A percentile compares a stretch with the other conserved stretches of the same genome.
Evolutionary conservation across 2,113 vertebrate genomes (phyloP).

Genomic region (Potamarius usumacintae): DNA sequence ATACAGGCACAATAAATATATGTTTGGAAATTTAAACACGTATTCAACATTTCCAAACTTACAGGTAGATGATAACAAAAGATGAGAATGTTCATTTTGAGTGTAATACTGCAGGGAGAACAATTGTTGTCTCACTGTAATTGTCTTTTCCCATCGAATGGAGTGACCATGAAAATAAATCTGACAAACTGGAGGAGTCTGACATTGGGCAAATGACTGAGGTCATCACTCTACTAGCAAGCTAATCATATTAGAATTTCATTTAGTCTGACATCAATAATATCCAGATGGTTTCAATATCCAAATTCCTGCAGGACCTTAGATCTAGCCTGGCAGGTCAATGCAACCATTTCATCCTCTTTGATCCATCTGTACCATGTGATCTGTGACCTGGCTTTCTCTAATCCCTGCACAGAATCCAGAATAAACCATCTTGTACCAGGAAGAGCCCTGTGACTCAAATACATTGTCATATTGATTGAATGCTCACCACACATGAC

Average conservation of each 20-base stretch:
- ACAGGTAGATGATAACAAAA: not conserved
- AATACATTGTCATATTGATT: not conserved
- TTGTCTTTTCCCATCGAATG: not conserved
- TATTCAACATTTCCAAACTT: not conserved
- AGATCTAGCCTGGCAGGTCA: constrained; percentile 49
- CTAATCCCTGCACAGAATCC: constrained; percentile 27
- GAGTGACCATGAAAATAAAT: not conserved
- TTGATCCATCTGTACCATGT: constrained; percentile 39
- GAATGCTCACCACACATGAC: not conserved
- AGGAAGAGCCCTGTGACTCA: not conserved
- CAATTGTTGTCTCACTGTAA: not conserved
- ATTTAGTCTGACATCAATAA: constrained; percentile 46
- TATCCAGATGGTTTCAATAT: constrained; percentile 59
- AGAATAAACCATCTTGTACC: constrained; percentile 22
- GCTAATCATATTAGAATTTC: constrained; percentile 44
- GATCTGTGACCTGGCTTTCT: constrained; percentile 40
- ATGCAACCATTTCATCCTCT: constrained; percentile 44
- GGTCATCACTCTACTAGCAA: not conserved
- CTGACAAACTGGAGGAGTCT: not conserved
- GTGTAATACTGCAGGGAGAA: not conserved
- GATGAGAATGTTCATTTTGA: not conserved
- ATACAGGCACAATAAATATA: not conserved
- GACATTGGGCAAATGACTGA: not conserved
- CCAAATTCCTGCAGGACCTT: constrained; percentile 41
- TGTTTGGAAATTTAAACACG: not conserved